A percentile compares a stretch with the other conserved stretches of the same genome.
These are phyloP conservation scores for Drosophila nikananu DNA, from an alignment of 1,140 invertebrate species.

Conservation along the genomic window DNA sequence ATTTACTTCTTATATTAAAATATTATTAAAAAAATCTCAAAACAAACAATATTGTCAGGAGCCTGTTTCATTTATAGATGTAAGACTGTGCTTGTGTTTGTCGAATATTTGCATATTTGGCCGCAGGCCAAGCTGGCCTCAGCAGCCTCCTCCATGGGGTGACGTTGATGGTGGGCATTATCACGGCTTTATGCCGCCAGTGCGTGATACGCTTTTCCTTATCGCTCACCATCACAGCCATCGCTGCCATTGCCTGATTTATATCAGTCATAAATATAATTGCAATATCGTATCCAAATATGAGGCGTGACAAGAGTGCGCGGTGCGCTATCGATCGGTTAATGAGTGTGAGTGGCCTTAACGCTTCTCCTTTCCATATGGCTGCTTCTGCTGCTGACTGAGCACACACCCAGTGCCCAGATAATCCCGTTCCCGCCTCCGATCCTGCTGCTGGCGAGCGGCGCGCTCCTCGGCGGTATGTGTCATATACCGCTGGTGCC, in stretches of 20 bases:
- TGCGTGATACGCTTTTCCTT: constrained; percentile 66
- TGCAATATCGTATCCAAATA: constrained; percentile 44
- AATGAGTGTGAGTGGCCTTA: constrained; percentile 12
- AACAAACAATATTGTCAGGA: not conserved
- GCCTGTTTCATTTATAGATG: not conserved
- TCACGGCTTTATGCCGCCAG: constrained; percentile 49
- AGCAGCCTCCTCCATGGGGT: constrained; percentile 25
- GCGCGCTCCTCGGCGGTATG: constrained; percentile 41
- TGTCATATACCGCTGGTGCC: constrained; percentile 48
- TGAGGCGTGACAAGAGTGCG: constrained; percentile 36
- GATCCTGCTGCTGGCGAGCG: not conserved
- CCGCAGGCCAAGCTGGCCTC: constrained; percentile 20
- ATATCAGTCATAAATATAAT: constrained; percentile 48
- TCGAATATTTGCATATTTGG: constrained; percentile 36
- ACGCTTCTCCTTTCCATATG: constrained; percentile 48
- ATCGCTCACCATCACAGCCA: constrained; percentile 43
- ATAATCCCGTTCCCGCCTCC: constrained; percentile 26
- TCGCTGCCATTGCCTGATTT: constrained; percentile 44
- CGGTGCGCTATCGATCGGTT: constrained; percentile 19
- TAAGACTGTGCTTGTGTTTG: constrained; percentile 23
- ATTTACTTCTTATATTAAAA: not conserved
- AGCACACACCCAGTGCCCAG: constrained; percentile 59
- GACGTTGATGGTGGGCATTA: constrained; percentile 55
- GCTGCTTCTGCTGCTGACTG: constrained; percentile 39
- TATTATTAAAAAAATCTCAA: not conserved